Evolutionary conservation across 2,113 vertebrate species (phyloP), one percentile per base, ranked within the genome.

Genomic region (Psophia crepitans): DNA sequence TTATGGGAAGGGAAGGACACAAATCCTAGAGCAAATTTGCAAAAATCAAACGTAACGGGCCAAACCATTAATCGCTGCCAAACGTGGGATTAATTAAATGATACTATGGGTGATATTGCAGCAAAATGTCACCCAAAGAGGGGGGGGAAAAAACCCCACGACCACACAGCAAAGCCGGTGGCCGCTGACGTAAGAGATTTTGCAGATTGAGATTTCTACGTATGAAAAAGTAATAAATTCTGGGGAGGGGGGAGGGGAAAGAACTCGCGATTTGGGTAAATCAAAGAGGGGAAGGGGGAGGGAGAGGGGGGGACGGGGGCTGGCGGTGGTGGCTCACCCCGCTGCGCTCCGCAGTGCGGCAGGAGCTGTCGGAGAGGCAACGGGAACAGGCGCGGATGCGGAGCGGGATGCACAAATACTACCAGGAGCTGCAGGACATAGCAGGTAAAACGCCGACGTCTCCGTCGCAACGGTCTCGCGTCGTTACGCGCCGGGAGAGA

Each of bases 391-490:
- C 0, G 1, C 49, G 56, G 77, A 11, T 92, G 84, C 37, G 33
- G 63, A 64, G 13, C 5, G 12, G 8, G 49, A 70, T 76, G 84
- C 63, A 33, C 19, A 30, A 33, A 22, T 57, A 82, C 24, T 64
- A 87, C 5, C 4, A 63, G 49, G 90, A 92, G 3, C 9, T 92
- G 28, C 84, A 64, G 33, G 84, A 51, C 16, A 9, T 92, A 8
- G 1, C 84, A 12, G 84, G 90, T 87, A 82, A 46, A n/a, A 9
- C n/a, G n/a, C 49, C 6, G 0, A 2, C 0, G 1, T 27, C 8
- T 6, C 56, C 9, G 0, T 16, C 35, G 8, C 1, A 14, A 19
- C 1, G 13, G 8, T 37, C 14, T 20, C 27, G 16, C 5, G 1
- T 28, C 6, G 0, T 23, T 8, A 9, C 2, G 8, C 8, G 2